Base-by-base conservation (phyloP, 2,888 invertebrate genomes). In the Zeuzera pyrina region DNA sequence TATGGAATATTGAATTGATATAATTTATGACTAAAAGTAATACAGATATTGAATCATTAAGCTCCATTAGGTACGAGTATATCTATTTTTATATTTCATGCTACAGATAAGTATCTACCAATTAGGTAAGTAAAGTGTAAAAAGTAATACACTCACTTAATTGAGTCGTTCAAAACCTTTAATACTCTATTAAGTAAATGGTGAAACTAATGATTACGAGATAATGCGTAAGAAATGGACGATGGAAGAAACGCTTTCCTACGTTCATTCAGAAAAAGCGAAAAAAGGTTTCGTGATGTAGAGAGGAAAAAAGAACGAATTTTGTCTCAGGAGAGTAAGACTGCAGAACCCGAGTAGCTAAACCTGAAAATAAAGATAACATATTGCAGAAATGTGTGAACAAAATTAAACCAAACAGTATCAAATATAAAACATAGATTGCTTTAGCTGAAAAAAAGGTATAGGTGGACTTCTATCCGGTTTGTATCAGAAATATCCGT, bases 261-360 rank as follows among this genome's bases (percentile, higher is more conserved):
- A 58, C 67, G 64, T 70, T 70, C 67, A 66, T 70, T 70, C 67
- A 61, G 77, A 76, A 78, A 79, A 72, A 77, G 70, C 66, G 72
- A 73, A 76, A 77, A 77, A 78, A 71, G 67, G 66, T 65, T 70
- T 59, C 63, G 65, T 70, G 70, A 73, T 70, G 69, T 71, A 72
- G 70, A 70, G 62, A 69, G 65, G 72, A 78, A 78, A 73, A 74
- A 77, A 77, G 62, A 73, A 68, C 65, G 63, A 76, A 79, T 78
- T 77, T 76, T 67, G 79, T 78, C 83, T 81, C 79, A 64, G 60
- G 83, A 81, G 83, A 84, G 69, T 72, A 71, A 76, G 74, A 70
- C 76, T 79, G 73, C 71, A 76, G 73, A 77, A 70, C 72, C 74
- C 73, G 71, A 66, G 63, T 53, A 43, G 42, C n/a, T n/a, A n/a